A percentile compares a stretch with the other conserved stretches of the same genome.
Evolutionary conservation across 2,888 invertebrate species (phyloP).

Genomic region (Asteroscopus sphinx): DNA sequence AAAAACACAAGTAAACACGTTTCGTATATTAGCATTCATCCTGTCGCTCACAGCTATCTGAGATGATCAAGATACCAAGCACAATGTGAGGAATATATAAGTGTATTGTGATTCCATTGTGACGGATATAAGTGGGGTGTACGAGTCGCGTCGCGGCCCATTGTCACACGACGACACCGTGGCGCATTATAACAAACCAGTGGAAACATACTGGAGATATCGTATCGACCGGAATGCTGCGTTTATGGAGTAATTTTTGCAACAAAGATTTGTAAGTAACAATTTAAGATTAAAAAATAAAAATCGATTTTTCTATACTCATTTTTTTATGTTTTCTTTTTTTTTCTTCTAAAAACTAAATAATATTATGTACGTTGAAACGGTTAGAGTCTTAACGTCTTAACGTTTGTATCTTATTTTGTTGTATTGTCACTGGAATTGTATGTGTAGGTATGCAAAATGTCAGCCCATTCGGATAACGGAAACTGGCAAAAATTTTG

Average conservation of each 20-base stretch:
- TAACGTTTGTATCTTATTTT: too few species aligned
- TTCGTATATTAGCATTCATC: conserved; percentile 17
- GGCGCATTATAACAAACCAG: not conserved
- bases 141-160: conserved; percentile 18
- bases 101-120: conserved; percentile 52
- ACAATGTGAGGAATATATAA: conserved; percentile 44
- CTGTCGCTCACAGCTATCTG: conserved; percentile 33
- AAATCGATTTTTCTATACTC: too few species aligned
- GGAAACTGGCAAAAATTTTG: too few species aligned
- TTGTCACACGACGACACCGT: conserved; percentile 15
- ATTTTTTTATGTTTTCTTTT: too few species aligned
- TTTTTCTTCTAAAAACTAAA: too few species aligned
- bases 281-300: too few species aligned
- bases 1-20: conserved; percentile 12
- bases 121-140: conserved; percentile 39
- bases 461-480: too few species aligned
- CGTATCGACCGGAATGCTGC: not conserved
- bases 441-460: too few species aligned
- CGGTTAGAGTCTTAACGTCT: too few species aligned
- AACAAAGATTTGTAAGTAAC: too few species aligned
- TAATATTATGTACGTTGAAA: too few species aligned
- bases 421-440: too few species aligned
- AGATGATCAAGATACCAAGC: conserved; percentile 42
- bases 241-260: not conserved
- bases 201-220: not conserved